Base-by-base conservation (phyloP, 2,888 invertebrate species). In the Scelioninae gen. 2 region DNA sequence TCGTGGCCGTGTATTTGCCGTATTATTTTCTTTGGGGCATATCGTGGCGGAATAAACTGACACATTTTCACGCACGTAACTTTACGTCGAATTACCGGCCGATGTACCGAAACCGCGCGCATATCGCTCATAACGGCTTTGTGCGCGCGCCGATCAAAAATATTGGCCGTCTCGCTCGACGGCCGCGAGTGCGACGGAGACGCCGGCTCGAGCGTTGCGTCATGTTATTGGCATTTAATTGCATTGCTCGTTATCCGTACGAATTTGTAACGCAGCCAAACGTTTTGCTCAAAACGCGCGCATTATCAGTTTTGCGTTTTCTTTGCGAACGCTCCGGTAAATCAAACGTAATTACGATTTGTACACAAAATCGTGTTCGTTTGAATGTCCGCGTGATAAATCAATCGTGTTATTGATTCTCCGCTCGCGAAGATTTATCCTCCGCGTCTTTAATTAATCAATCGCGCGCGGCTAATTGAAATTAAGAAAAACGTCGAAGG, bases 141-240 rank as follows among this genome's bases (percentile, higher is more conserved):
- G 68, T 64, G 45, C 52, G 61, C 45, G 41, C 33, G 41, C 33
- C 41, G 58, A 57, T 64, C 68, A 64, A 73, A 73, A 73, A 73
- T 73, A 58, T 63, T 50, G 63, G 18, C 46, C 37, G 48, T 43
- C 13, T 33, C 7, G 39, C 16, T 18, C 48, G 50, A 22, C n/a
- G n/a, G n/a, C n/a, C n/a, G n/a, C 25, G 25, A 25, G 25, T 3
- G 25, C 6, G 25, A 6, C 6, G 6, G 6, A 13, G 57, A 18
- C 22, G 18, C 22, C 25, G 55, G 52, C 43, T 48, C 31, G 16
- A 50, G 13, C 39, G 46, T 48, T 31, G 39, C 68, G 52, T 53
- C 68, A 37, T 68, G 61, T 73, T 73, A 63, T 68, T 58, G 68
- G 35, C 63, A 67, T 73, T 68, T 68, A 68, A 73, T 73, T 64